These are phyloP conservation scores for Conopomorpha cramerella DNA, from an alignment of 1,140 invertebrate species.

Conservation along the genomic window DNA sequence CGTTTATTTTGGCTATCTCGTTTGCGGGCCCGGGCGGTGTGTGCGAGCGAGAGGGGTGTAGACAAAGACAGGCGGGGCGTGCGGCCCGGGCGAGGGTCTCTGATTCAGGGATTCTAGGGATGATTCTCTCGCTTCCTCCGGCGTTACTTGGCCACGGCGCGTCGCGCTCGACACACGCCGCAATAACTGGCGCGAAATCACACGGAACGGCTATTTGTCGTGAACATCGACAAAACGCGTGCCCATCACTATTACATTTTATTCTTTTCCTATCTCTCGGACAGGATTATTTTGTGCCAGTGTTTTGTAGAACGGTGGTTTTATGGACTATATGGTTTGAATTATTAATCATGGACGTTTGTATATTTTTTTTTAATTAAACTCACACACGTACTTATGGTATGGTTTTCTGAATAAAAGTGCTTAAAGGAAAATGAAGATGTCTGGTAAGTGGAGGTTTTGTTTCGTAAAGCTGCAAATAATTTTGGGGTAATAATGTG, in stretches of 20 bases:
- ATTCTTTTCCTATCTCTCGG: no score
- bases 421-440: no score
- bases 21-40: slow-evolving; percentile 21
- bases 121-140: slow-evolving; percentile 54
- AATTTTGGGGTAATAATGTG: neutral
- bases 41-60: slow-evolving; percentile 50
- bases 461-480: neutral
- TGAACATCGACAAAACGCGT: slow-evolving; percentile 1
- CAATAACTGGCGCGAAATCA: slow-evolving; percentile 14
- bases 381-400: no score
- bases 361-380: no score
- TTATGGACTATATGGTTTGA: no score
- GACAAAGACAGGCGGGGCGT: slow-evolving; percentile 34
- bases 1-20: no score
- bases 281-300: no score
- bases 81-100: slow-evolving; percentile 38
- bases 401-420: no score
- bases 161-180: slow-evolving; percentile 44
- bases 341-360: no score
- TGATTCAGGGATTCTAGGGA: slow-evolving; percentile 57
- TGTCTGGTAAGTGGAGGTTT: slow-evolving; percentile 39
- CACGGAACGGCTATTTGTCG: slow-evolving; percentile 1
- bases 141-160: slow-evolving; percentile 47
- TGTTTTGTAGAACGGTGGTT: no score
- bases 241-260: slow-evolving; percentile 8